Conservation (phyloP, 2,113 vertebrate species). For the Hylia prasina region DNA sequence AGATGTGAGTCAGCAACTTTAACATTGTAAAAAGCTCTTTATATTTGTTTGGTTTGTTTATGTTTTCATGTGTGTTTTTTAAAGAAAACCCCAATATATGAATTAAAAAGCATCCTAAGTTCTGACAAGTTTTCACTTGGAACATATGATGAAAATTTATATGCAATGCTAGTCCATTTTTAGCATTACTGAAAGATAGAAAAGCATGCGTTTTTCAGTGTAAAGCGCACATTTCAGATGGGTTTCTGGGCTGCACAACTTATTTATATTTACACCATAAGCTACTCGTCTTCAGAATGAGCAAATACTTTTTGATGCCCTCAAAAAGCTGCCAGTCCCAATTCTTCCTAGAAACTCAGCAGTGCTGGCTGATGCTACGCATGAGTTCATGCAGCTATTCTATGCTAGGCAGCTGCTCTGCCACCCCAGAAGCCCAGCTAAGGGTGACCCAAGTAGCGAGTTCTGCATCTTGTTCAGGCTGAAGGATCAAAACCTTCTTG, state of each 20-base stretch:
- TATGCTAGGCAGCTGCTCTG: not conserved
- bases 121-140: not conserved
- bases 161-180: not conserved
- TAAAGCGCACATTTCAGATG: not conserved
- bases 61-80: not conserved
- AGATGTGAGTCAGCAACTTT: slow-evolving; percentile 39
- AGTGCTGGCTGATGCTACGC: not conserved
- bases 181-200: not conserved
- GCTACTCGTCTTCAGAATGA: not conserved
- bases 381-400: not conserved
- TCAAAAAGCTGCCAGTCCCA: not conserved
- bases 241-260: not conserved
- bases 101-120: not conserved
- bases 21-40: not conserved
- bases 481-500: not conserved
- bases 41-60: not conserved
- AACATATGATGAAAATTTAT: not conserved
- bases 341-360: not conserved
- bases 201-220: not conserved
- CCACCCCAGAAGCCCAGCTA: not conserved
- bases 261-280: not conserved
- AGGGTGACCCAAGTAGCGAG: not conserved
- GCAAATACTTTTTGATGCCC: not conserved
- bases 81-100: not conserved
- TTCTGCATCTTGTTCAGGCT: not conserved